Evolutionary conservation across 2,888 invertebrate genomes (phyloP).

Genomic region (Lottia scabra): DNA sequence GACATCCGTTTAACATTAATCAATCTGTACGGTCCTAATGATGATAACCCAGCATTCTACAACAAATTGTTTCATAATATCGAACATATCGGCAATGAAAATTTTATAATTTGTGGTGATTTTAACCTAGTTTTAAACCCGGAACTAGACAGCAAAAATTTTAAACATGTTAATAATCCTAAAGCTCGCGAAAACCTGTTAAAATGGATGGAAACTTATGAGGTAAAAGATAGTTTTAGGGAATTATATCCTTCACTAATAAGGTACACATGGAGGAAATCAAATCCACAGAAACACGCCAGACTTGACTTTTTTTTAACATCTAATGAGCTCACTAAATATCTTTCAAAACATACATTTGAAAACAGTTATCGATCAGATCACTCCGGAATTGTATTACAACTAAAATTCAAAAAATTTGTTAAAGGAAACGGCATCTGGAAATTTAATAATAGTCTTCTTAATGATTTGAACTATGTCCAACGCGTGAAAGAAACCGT

Average conservation of each 20-base stretch:
- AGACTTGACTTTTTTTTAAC: constrained; percentile 17
- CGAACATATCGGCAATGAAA: background rate
- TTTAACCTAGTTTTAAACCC: constrained; percentile 15
- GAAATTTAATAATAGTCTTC: constrained; percentile 20
- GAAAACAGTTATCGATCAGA: constrained; percentile 14
- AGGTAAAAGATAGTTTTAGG: constrained; percentile 1
- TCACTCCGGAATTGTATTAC: constrained; percentile 8
- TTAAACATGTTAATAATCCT: no score
- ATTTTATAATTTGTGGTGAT: background rate
- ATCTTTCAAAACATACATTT: background rate
- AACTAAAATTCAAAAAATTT: constrained; percentile 5
- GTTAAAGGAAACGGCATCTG: constrained; percentile 4
- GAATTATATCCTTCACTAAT: background rate
- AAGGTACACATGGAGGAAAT: constrained; percentile 16
- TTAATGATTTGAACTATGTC: constrained; percentile 11
- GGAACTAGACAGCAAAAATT: constrained; percentile 3
- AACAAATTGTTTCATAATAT: background rate
- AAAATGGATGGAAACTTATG: no score
- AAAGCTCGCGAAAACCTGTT: no score
- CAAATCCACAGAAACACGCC: constrained; percentile 11
- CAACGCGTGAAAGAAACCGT: background rate
- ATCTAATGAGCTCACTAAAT: constrained; percentile 1
- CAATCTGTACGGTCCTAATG: constrained; percentile 18
- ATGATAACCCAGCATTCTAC: constrained; percentile 10
- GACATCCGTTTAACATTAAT: no score